Evolutionary conservation across 1,140 invertebrate species (phyloP), one percentile per base, ranked within the genome.

Genomic region (Macrostomum lignano): DNA sequence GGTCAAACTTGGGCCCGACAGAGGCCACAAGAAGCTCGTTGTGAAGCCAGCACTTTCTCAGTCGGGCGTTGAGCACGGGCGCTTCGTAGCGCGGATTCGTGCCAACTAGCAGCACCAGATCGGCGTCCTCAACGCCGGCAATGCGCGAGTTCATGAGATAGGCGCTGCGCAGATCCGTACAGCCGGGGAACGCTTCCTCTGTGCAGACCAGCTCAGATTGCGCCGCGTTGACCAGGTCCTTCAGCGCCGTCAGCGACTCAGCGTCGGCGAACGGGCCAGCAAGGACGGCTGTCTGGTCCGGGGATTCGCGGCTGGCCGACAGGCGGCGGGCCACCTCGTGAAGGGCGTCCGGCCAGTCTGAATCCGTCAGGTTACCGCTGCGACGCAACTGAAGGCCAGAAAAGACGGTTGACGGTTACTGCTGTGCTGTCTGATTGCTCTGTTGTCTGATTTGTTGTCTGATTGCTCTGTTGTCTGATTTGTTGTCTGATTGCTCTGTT

Each of bases 1-100:
- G 63, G 59, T 96, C 77, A 17, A 94, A 67, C 48, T 81, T 67
- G 1, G 75, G 71, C 23, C 91, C 88, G 47, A 98, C 67, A 7
- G 81, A 49, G 1, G 70, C 79, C 4, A 64, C 49, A 36, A 51
- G 39, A 26, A 63, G 38, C 7, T 65, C 59, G 45, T 58, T 60
- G 41, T 62, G 49, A 17, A 63, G 44, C 51, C 56, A 64, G 17
- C 58, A 60, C 38, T 96, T 96, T 21, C 88, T 69, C 37, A 96
- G 70, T 42, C 88, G 67, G 0, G 86, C 73, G 61, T 98, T 98
- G 10, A 96, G 62, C 5, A 96, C 55, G 5, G 91, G 82, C n/a
- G 91, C 86, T 62, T 98, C 88, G 51, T 76, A 86, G 36, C 91
- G 67, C 0, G 84, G 78, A 65, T 98, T 98, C 3, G 81, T 86